phyloP scores from a whole-genome alignment of 2,888 invertebrate genomes.

The Pyralis farinalis region DNA sequence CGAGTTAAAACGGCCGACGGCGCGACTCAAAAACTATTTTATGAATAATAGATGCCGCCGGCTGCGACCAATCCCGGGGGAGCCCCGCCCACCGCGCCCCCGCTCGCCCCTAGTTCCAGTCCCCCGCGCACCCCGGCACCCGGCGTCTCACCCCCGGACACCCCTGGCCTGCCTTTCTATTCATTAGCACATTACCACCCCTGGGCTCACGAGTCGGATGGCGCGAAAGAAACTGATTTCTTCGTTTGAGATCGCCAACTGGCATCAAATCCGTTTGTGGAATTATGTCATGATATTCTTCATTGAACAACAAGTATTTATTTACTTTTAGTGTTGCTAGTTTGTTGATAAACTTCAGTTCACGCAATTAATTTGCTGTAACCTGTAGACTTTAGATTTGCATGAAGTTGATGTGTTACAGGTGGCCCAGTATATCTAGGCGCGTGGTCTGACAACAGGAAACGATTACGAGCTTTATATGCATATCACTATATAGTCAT shows the following conservation, averaged over 20 bases:
- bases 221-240: conserved; percentile 67
- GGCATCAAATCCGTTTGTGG: conserved; percentile 4
- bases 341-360: too few species aligned
- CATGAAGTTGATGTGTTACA: too few species aligned
- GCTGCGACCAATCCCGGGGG: conserved; percentile 76
- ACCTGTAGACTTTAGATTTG: too few species aligned
- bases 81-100: conserved; percentile 58
- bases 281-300: background rate
- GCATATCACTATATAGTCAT: too few species aligned
- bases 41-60: conserved; percentile 79
- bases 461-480: too few species aligned
- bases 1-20: conserved; percentile 69
- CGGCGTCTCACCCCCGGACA: conserved; percentile 29
- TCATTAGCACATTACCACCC: conserved; percentile 80
- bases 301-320: too few species aligned
- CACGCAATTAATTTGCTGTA: too few species aligned
- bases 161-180: conserved; percentile 60
- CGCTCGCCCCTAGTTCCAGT: conserved; percentile 28
- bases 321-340: too few species aligned
- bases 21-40: conserved; percentile 81
- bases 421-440: too few species aligned
- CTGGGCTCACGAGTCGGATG: conserved; percentile 51
- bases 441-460: too few species aligned
- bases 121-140: conserved; percentile 30
- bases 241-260: conserved; percentile 29